Base-by-base conservation (phyloP, 1,140 invertebrate species). In the Lineus longissimus region DNA sequence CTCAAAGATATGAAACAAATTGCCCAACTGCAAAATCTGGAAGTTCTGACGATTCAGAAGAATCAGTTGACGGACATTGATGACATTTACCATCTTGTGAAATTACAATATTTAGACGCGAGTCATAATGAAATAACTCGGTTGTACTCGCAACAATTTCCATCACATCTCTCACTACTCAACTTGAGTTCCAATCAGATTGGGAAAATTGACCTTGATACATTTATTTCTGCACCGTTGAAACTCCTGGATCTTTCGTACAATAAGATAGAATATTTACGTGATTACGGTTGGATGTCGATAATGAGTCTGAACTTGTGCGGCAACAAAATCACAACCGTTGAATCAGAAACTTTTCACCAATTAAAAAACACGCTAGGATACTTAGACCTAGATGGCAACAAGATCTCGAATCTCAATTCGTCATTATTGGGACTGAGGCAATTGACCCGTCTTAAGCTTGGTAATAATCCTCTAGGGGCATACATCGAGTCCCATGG, bases 171-270 rank as follows among this genome's bases (percentile, higher is more conserved):
- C 1, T 45, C 67, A 15, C 6, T 57, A 9, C 70, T 67, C 15
- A 74, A 76, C 63, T 72, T 77, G 30, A 76, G 74, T 55, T 23
- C 55, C 25, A 78, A 78, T 63, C 41, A 56, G 17, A 75, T 78
- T 15, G 40, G 57, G 4, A 61, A 30, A 15, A 25, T 75, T 2
- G 58, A 72, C 47, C 56, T 67, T 30, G 61, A 61, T 2, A 68
- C 72, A 1, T 78, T 78, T 56, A 47, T 64, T 13, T 68, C 67
- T 15, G 55, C 66, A n/a, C 65, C 73, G 15, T 71, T 73, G 1
- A 62, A 67, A 7, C n/a, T 70, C 36, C 63, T 79, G 29, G 73
- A 79, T 62, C 60, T 79, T 11, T 79, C 77, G 0, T 41, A 65
- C 43, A 79, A 79, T 61, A 41, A 63, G 22, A 56, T 79, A 0